Base-by-base conservation (phyloP, 2,113 vertebrate species). In the Ivindomyrus marchei region DNA sequence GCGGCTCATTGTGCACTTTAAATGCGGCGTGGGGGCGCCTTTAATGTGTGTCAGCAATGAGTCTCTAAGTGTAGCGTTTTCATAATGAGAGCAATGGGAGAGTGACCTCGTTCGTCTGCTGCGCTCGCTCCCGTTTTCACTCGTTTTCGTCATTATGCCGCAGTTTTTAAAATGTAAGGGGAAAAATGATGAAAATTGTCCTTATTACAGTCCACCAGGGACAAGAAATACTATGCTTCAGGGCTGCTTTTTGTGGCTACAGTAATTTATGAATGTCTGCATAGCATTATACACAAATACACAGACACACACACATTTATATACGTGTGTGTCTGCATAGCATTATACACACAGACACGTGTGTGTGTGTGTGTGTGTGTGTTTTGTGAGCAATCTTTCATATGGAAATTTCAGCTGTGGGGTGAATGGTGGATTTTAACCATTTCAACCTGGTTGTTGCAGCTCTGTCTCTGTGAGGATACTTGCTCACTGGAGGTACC, bases 131-230 rank as follows among this genome's bases (percentile, higher is more conserved):
- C 17, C 19, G n/a, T 89, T 77, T 49, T 77, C 88, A 31, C 45
- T 27, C 90, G 87, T 90, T 88, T 90, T 91, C 87, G 5, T 91
- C 89, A 88, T 88, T 92, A 49, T 27, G 88, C 90, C 90, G 91
- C 87, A 80, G 70, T 91, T 92, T 93, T 92, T 90, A 91, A 70
- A 92, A 93, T 93, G 89, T 91, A 90, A 92, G 91, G 92, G 83
- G 92, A 93, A 94, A 95, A 94, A 93, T 90, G 90, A 88, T 45
- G 90, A 86, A 93, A 92, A 88, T 92, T 92, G 92, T 94, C 94
- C 85, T 93, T 53, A 89, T 80, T 49, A 49, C 19, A 39, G 66
- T 39, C 45, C 62, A 77, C n/a, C 19, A 89, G 46, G 88, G 45
- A 52, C 66, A 86, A 77, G 3, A 89, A 47, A 50, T 31, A 52